Conservation (phyloP, 2,797 vertebrate species). For the Psittacula derbiana region DNA sequence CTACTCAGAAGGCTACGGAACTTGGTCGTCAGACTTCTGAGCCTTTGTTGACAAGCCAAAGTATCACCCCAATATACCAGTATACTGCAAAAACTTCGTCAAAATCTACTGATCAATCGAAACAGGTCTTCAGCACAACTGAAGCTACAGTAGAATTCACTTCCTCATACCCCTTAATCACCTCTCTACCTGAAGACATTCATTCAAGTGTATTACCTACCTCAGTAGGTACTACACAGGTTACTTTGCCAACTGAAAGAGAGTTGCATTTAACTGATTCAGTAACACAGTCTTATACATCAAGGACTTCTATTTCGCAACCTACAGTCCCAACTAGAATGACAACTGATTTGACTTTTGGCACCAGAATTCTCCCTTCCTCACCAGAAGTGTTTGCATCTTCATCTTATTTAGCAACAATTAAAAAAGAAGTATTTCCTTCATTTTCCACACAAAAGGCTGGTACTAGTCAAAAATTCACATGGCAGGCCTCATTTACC, state of each 20-base stretch:
- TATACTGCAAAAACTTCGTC: background rate
- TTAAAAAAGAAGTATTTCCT: background rate
- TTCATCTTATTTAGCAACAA: background rate
- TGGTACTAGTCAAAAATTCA: background rate
- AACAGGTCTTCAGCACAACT: conserved; percentile 1
- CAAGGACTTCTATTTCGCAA: background rate
- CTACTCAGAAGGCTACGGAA: conserved; percentile 21
- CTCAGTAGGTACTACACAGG: background rate
- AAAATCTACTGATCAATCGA: conserved; percentile 17
- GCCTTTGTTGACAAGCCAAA: conserved; percentile 47
- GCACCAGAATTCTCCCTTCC: conserved; percentile 19
- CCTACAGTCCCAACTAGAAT: conserved; percentile 8
- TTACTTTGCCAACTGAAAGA: background rate
- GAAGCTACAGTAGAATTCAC: background rate
- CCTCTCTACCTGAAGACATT: background rate
- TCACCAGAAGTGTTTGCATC: background rate
- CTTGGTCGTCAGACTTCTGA: conserved; percentile 51
- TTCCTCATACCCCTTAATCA: background rate
- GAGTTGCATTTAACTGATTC: conserved; percentile 18
- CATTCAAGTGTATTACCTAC: background rate
- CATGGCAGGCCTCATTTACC: background rate
- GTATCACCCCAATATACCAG: conserved; percentile 23
- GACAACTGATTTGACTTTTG: conserved; percentile 6
- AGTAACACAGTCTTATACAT: background rate
- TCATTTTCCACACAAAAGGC: conserved; percentile 19